Percentiles rank a stretch among this genome's conserved stretches.
Conservation (phyloP, 2,797 vertebrate genomes). For the Oreortyx pictus region DNA sequence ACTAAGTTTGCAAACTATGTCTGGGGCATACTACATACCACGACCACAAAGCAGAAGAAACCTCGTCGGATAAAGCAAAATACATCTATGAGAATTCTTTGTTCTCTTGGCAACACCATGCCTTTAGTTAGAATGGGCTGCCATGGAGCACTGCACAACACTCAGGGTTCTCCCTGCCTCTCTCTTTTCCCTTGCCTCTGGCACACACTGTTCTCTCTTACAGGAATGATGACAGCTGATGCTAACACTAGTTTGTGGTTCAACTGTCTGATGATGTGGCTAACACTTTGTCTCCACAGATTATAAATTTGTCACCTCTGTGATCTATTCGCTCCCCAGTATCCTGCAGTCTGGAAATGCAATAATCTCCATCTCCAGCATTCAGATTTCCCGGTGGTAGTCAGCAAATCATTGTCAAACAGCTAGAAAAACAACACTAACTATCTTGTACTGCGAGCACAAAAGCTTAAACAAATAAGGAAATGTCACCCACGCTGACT, state of each 20-base stretch:
- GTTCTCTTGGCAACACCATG: neutral
- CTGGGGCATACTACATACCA: neutral
- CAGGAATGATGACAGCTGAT: conserved; percentile 30
- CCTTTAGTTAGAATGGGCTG: neutral
- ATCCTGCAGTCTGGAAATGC: neutral
- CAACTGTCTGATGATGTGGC: conserved; percentile 53
- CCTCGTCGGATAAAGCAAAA: neutral
- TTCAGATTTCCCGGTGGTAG: neutral
- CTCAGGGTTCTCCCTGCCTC: neutral
- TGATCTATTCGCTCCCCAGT: conserved; percentile 1
- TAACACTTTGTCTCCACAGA: conserved; percentile 43
- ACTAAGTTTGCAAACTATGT: conserved; percentile 42
- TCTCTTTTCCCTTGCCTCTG: neutral
- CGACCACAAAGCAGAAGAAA: conserved; percentile 11
- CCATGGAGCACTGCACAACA: neutral
- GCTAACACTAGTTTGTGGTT: conserved; percentile 56
- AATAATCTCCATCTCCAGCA: conserved; percentile 20
- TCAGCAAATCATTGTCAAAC: conserved; percentile 7
- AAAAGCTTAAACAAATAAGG: conserved; percentile 25
- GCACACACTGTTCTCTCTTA: neutral
- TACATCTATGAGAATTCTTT: neutral
- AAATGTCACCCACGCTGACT: neutral
- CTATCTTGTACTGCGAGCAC: neutral
- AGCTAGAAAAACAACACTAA: neutral
- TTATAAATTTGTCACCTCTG: conserved; percentile 44